Conservation (phyloP, 2,797 vertebrate species). For the Meriones psammophilus region DNA sequence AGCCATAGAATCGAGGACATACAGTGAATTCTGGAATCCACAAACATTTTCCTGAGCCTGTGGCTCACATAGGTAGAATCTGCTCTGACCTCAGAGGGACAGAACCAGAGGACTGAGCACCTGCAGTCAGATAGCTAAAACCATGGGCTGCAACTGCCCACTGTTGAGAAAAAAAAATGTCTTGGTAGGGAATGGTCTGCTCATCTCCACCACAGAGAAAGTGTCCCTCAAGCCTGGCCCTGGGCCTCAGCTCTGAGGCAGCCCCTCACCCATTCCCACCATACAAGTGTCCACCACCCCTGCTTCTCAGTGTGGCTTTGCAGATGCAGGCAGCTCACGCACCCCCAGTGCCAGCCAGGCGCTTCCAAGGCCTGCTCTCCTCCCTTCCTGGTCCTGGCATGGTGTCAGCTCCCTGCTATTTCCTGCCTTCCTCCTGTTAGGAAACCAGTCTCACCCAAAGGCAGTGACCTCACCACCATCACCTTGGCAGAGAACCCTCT, state of each 20-base stretch:
- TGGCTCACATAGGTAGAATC: neutral
- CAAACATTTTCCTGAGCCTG: neutral
- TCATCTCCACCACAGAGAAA: neutral
- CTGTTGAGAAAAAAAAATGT: neutral
- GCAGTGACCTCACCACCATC: neutral
- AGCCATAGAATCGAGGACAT: neutral
- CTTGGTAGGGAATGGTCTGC: neutral
- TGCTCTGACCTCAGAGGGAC: neutral
- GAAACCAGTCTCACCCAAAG: slow-evolving; percentile 17
- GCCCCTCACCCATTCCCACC: no score
- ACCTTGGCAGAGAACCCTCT: neutral
- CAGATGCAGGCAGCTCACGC: neutral
- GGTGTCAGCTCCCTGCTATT: neutral
- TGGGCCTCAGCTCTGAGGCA: neutral
- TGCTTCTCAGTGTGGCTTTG: neutral
- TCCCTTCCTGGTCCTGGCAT: neutral
- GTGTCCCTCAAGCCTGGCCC: neutral
- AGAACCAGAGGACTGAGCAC: neutral
- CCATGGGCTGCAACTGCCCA: neutral
- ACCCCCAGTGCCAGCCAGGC: neutral
- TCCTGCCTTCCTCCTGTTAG: slow-evolving; percentile 8
- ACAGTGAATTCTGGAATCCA: neutral
- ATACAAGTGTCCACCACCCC: no score
- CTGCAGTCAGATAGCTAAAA: neutral
- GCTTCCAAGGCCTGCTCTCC: neutral